A percentile compares a stretch with the other conserved stretches of the same genome.
Evolutionary conservation across 1,140 invertebrate species (phyloP).

Genomic region (Vanessa tameamea): DNA sequence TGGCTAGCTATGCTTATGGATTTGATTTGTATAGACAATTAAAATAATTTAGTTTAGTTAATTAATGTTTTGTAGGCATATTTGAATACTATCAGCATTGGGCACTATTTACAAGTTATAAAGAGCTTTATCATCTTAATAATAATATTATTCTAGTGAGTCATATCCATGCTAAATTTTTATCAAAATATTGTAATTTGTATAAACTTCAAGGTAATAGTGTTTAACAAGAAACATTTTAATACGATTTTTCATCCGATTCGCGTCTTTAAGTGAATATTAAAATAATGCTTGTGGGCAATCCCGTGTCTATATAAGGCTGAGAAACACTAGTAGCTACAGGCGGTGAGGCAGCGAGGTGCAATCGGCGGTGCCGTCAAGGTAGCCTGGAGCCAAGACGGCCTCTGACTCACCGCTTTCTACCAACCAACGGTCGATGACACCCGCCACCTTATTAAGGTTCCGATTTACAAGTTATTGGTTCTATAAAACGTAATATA

Average conservation of each 20-base stretch:
- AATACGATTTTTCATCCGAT: background rate
- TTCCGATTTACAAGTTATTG: constrained; percentile 10
- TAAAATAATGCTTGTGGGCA: background rate
- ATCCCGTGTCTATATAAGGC: constrained; percentile 1
- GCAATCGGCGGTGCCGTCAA: constrained; percentile 13
- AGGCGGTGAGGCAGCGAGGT: constrained; percentile 1
- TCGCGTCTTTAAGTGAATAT: constrained; percentile 3
- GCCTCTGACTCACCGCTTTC: constrained; percentile 36
- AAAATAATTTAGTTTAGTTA: too few relatives aligned
- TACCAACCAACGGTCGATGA: constrained; percentile 54
- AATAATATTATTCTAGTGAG: too few relatives aligned
- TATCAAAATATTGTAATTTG: too few relatives aligned
- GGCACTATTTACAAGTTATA: too few relatives aligned
- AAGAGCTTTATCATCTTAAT: too few relatives aligned
- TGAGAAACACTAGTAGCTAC: constrained; percentile 5
- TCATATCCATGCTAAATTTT: background rate
- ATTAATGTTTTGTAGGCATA: too few relatives aligned
- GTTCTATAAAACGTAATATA: background rate
- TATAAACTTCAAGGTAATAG: too few relatives aligned
- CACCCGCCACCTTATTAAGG: constrained; percentile 37
- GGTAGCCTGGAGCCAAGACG: constrained; percentile 20
- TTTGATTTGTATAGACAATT: too few relatives aligned
- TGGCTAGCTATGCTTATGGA: too few relatives aligned
- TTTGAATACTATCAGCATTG: too few relatives aligned
- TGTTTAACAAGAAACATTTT: too few relatives aligned